Percentiles rank a stretch among this genome's conserved stretches.
Evolutionary conservation across 2,113 vertebrate genomes (phyloP).

Genomic region (Alligator mississippiensis): DNA sequence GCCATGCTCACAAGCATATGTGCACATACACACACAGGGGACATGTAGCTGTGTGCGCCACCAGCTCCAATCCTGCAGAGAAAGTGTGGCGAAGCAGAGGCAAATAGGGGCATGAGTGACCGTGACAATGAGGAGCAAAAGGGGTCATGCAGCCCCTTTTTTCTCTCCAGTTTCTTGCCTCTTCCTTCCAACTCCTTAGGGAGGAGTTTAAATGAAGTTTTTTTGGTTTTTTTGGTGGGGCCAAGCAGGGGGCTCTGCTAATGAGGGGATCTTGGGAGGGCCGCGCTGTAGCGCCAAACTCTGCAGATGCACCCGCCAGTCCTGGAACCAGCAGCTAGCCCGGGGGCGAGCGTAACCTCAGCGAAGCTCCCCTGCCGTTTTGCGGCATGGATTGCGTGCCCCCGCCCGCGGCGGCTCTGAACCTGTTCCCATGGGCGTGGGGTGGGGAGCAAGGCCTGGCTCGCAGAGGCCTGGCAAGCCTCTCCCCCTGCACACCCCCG

Average conservation of each 20-base stretch:
- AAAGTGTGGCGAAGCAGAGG: too few relatives aligned
- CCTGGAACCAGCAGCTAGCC: rapidly evolving
- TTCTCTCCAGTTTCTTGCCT: too few relatives aligned
- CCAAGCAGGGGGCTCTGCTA: not conserved
- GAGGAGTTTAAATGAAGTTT: not conserved
- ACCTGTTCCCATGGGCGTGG: not conserved
- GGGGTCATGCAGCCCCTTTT: not conserved
- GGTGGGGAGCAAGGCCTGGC: not conserved
- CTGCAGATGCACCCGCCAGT: not conserved
- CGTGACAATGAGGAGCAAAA: not conserved
- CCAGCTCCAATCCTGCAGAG: too few relatives aligned
- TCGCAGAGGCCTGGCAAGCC: not conserved
- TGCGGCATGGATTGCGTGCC: not conserved
- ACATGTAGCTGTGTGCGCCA: rapidly evolving
- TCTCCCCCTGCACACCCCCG: not conserved
- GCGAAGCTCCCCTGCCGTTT: not conserved
- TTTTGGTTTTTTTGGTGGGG: not conserved
- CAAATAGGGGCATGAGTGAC: not conserved
- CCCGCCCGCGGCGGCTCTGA: not conserved
- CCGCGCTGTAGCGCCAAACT: not conserved
- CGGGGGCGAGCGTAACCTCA: not conserved
- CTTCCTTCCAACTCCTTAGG: too few relatives aligned
- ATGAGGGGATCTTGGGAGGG: not conserved
- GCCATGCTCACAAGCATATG: rapidly evolving
- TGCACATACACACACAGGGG: rapidly evolving